Conservation (phyloP, 1,140 invertebrate genomes). For the Mycetomoellerius zeteki region DNA sequence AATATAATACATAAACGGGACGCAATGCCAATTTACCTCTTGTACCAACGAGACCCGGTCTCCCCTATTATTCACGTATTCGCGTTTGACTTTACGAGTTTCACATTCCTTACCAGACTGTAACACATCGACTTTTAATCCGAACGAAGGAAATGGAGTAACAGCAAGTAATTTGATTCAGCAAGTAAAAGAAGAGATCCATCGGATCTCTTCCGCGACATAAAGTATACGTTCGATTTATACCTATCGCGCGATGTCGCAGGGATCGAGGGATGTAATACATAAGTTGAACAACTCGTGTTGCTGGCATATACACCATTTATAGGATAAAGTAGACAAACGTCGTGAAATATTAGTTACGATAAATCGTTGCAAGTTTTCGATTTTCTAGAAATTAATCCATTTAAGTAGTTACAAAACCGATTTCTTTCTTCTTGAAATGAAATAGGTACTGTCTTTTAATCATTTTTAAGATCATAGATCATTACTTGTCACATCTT, state of each 20-base stretch:
- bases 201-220: slow-evolving; percentile 41
- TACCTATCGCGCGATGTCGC: not conserved
- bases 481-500: too few species aligned
- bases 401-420: not conserved
- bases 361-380: slow-evolving; percentile 24
- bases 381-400: slow-evolving; percentile 17
- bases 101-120: not conserved
- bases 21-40: too few species aligned
- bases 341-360: slow-evolving; percentile 24
- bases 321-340: slow-evolving; percentile 12
- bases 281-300: too few species aligned
- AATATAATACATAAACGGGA: too few species aligned
- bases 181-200: slow-evolving; percentile 15
- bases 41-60: too few species aligned
- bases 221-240: slow-evolving; percentile 46
- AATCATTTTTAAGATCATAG: too few species aligned
- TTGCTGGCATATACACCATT: not conserved
- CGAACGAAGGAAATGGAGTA: slow-evolving; percentile 44
- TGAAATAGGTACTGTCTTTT: not conserved
- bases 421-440: not conserved
- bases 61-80: slow-evolving; percentile 17
- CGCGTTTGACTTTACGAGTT: not conserved
- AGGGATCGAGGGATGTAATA: slow-evolving; percentile 15
- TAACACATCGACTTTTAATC: slow-evolving; percentile 50
- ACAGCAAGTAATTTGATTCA: slow-evolving; percentile 14